Evolutionary conservation across 2,888 invertebrate genomes (phyloP).

Genomic region (Tipula confusa): DNA sequence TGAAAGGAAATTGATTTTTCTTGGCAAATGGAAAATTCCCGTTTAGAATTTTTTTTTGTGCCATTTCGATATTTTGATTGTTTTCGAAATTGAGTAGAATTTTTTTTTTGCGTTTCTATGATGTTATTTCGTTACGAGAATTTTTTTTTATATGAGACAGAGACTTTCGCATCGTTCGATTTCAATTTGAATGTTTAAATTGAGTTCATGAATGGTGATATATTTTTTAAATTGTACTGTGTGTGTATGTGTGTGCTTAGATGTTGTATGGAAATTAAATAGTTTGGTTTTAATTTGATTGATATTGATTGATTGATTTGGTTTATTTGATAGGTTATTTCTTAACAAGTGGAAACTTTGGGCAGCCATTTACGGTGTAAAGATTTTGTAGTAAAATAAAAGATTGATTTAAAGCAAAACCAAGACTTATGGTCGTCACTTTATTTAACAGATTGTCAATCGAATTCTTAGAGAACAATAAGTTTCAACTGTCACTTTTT

Average conservation of each 20-base stretch:
- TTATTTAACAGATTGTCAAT: too few species aligned
- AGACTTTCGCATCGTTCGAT: background rate
- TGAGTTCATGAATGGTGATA: background rate
- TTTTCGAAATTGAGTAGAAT: constrained; percentile 3
- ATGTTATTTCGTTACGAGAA: constrained; percentile 7
- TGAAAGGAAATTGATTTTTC: constrained; percentile 25
- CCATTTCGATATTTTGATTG: constrained; percentile 12
- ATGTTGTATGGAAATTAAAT: background rate
- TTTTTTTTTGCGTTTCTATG: background rate
- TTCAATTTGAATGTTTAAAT: background rate
- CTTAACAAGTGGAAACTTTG: too few species aligned
- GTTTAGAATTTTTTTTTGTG: background rate
- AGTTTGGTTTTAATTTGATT: constrained; percentile 1
- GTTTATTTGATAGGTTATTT: background rate
- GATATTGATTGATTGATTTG: background rate
- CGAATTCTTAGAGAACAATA: too few species aligned
- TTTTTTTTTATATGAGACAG: background rate
- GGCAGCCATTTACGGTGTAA: too few species aligned
- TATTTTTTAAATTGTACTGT: background rate
- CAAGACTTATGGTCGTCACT: too few species aligned
- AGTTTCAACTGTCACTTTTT: too few species aligned
- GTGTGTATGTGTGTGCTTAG: background rate
- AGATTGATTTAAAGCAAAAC: too few species aligned
- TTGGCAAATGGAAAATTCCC: constrained; percentile 5
- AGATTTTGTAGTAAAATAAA: too few species aligned